These are phyloP conservation scores for Hippopotamus amphibius DNA, from an alignment of 2,113 vertebrate genomes.

Conservation along the genomic window DNA sequence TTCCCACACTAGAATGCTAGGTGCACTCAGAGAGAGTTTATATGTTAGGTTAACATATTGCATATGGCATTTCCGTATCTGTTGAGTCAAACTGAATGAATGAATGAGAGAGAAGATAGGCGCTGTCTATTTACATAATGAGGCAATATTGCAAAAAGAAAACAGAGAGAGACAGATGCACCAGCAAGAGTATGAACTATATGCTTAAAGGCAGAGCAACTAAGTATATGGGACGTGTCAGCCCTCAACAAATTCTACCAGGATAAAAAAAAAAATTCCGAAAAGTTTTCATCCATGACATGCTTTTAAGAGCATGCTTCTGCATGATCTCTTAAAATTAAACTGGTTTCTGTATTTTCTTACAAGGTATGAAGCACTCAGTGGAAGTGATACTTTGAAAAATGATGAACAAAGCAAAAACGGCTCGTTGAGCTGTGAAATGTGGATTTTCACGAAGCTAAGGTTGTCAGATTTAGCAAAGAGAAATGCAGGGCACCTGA, in stretches of 20 bases:
- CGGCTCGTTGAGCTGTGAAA: background rate
- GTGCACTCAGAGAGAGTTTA: background rate
- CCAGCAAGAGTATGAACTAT: background rate
- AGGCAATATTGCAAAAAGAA: background rate
- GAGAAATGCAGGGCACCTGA: background rate
- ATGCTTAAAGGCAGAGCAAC: background rate
- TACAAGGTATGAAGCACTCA: background rate
- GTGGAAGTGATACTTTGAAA: background rate
- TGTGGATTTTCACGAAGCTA: background rate
- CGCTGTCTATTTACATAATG: background rate
- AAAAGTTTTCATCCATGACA: background rate
- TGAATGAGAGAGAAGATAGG: background rate
- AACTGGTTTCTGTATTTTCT: background rate
- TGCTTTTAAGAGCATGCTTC: background rate
- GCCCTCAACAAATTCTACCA: background rate
- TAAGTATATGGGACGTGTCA: background rate
- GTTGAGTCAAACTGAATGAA: background rate
- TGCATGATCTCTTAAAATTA: background rate
- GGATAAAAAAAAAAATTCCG: background rate
- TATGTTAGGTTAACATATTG: background rate
- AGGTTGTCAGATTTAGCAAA: background rate
- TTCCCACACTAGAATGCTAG: background rate
- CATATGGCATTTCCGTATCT: background rate
- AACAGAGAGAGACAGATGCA: background rate
- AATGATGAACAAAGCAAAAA: background rate